Base-by-base conservation (phyloP, 2,113 vertebrate genomes). In the Tor tambroides region DNA sequence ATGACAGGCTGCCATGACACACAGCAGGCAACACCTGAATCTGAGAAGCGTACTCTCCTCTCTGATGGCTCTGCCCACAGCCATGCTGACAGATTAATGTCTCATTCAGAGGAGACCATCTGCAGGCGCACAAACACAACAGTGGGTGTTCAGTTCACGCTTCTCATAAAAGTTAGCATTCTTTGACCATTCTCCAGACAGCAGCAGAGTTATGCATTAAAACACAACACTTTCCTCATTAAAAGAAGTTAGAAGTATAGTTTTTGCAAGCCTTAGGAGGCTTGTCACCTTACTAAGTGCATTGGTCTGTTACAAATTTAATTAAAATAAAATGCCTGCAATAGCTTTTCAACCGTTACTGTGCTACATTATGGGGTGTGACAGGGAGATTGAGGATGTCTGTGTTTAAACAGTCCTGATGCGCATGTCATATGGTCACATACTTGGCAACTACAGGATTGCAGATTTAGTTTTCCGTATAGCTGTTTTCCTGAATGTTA, bases 1-100 rank as follows among this genome's bases (percentile, higher is more conserved):
- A 54, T 89, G 88, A 91, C 79, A 92, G 82, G 72, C 83, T 87
- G 80, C 84, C 69, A 88, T 83, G 87, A 91, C 69, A 75, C 80
- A 91, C 87, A 88, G 83, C 87, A 81, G 12, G 88, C 69, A 92
- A 93, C 91, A 93, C 90, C 92, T 93, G 92, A 84, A 91, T 86
- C 74, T 56, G 71, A 63, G 19, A 30, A 38, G n/a, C n/a, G 30
- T 59, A 51, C 38, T 79, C 59, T 59, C 51, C 76, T 26, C 54
- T 80, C 51, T 63, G 79, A 61, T 28, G 77, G 77, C 59, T 76
- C 82, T 85, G 87, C 90, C 86, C 84, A 87, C 89, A 92, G 86
- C 63, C 87, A 86, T 87, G 84, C 89, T 93, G 91, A 92, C 89
- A 91, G 90, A 92, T 91, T 92, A 89, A 93, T 92, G 77, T n/a